Percentiles rank a stretch among this genome's conserved stretches.
phyloP scores from a whole-genome alignment of 2,888 invertebrate genomes.

The Megamerina dolium region DNA sequence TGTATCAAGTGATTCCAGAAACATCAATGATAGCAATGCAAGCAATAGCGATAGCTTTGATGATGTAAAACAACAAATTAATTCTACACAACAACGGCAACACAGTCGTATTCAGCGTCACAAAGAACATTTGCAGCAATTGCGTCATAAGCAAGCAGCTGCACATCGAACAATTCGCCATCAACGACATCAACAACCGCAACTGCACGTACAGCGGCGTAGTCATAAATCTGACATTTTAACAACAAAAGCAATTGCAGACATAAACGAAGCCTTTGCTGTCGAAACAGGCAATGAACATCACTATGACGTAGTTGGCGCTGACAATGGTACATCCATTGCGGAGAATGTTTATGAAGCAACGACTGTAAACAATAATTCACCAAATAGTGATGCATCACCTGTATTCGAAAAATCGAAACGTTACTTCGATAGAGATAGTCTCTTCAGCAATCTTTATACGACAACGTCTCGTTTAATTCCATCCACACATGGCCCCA shows the following conservation, averaged over 20 bases:
- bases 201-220: not conserved
- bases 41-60: not conserved
- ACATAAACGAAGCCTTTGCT: not conserved
- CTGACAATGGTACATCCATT: not conserved
- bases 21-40: not conserved
- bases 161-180: no score
- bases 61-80: not conserved
- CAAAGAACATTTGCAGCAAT: slow-evolving; percentile 6
- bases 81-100: not conserved
- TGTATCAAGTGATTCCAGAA: not conserved
- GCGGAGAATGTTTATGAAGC: not conserved
- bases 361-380: no score
- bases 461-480: no score
- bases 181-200: slow-evolving; percentile 8
- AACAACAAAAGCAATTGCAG: not conserved
- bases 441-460: slow-evolving; percentile 24
- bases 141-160: not conserved
- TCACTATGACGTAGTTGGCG: no score
- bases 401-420: no score
- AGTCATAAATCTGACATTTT: not conserved
- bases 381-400: no score
- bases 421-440: slow-evolving; percentile 42
- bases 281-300: no score
- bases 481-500: slow-evolving; percentile 27
- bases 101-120: slow-evolving; percentile 2